Conservation (phyloP, 2,113 vertebrate genomes). For the Toxotes chatareus region DNA sequence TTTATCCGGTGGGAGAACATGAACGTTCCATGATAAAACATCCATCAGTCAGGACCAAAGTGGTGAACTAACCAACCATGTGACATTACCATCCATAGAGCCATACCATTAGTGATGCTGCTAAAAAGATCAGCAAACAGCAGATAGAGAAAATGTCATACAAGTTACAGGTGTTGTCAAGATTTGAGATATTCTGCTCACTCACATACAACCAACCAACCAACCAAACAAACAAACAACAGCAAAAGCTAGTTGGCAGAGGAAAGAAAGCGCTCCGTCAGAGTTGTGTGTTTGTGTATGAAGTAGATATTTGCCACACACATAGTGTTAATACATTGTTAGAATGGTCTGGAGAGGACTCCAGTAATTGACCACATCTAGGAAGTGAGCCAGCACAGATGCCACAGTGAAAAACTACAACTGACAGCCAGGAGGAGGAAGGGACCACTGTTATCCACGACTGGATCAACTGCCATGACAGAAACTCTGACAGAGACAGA, state of each 20-base stretch:
- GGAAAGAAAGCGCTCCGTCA: constrained; percentile 16
- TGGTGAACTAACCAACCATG: background rate
- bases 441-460: constrained; percentile 5
- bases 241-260: constrained; percentile 32
- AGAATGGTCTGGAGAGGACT: constrained; percentile 39
- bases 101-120: no score
- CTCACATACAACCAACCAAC: constrained; percentile 30
- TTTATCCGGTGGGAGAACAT: no score
- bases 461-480: constrained; percentile 35
- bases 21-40: background rate
- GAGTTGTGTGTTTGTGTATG: background rate
- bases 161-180: background rate
- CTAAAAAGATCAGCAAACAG: no score
- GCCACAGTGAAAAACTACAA: constrained; percentile 55
- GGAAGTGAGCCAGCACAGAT: constrained; percentile 74
- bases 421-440: constrained; percentile 47
- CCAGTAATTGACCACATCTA: constrained; percentile 61
- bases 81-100: background rate
- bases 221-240: constrained; percentile 39
- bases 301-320: constrained; percentile 27
- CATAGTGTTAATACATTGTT: constrained; percentile 27
- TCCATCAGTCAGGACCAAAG: background rate
- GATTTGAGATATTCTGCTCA: constrained; percentile 30
- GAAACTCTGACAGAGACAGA: background rate
- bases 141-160: background rate